Evolutionary conservation across 2,888 invertebrate genomes (phyloP), one percentile per base, ranked within the genome.

Genomic region (Dryomyza anilis): DNA sequence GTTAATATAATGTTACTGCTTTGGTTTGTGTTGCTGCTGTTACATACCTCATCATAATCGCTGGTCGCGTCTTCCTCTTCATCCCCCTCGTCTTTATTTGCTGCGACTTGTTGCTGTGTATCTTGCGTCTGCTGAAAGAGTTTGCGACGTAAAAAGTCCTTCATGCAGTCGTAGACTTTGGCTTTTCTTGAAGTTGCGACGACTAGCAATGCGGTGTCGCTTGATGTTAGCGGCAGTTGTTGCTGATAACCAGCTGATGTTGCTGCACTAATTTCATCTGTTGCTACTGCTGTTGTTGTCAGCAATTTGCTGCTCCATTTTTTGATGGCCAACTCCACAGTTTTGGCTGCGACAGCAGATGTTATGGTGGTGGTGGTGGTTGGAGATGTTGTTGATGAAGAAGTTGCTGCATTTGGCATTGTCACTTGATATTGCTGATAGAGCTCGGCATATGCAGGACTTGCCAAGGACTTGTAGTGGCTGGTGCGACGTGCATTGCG

Each of bases 161-260:
- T 78, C 82, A 81, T 81, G 72, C 78, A 79, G 67, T 79, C 79
- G 63, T 81, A 81, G 65, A 81, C 78, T 69, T 79, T 81, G 52
- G 79, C 77, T 63, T 45, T 46, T 43, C 23, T 29, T 46, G 39
- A 19, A 43, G 48, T 48, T 45, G 59, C 25, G 21, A 27, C 14
- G 8, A 19, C 29, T 12, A 27, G 58, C 25, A 45, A 16, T 65
- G 30, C 53, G 59, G 23, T 57, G 65, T 23, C 3, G 55, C 52
- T 53, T 48, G 10, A 23, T 60, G 48, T 30, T 29, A 30, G 16
- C 30, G 27, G 43, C 43, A 50, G 55, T 36, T 66, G 52, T 53
- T 46, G 67, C 7, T 45, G 65, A n/a, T n/a, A n/a, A n/a, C n/a
- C n/a, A n/a, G n/a, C n/a, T 63, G 46, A 48, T 46, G 57, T 50